phyloP scores from a whole-genome alignment of 1,140 invertebrate species.

The Trichonephila inaurata region DNA sequence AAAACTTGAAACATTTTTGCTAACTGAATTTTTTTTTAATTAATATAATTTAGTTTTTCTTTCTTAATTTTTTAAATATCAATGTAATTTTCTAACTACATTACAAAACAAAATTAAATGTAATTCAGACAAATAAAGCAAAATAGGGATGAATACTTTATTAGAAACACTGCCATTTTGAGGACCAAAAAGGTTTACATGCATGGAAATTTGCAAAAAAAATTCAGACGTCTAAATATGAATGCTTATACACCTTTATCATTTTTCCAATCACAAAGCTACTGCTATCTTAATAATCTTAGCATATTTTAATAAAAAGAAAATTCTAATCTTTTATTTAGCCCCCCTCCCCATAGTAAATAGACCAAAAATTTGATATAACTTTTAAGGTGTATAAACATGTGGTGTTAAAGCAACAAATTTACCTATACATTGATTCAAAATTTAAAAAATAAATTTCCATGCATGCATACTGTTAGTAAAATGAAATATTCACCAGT shows the following conservation, averaged over 20 bases:
- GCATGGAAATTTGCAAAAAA: background rate
- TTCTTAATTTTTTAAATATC: too few relatives aligned
- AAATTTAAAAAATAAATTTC: background rate
- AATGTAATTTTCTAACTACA: too few relatives aligned
- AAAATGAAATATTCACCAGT: conserved; percentile 82
- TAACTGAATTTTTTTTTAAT: too few relatives aligned
- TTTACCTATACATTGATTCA: background rate
- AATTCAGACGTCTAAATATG: background rate
- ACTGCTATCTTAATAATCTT: too few relatives aligned
- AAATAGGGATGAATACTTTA: background rate
- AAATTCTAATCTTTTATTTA: too few relatives aligned
- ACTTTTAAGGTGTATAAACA: background rate
- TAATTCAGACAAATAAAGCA: too few relatives aligned
- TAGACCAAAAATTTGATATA: background rate
- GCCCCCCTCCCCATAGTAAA: too few relatives aligned
- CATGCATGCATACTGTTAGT: conserved; percentile 52
- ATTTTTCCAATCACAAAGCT: too few relatives aligned
- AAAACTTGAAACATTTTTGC: background rate
- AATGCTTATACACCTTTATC: too few relatives aligned
- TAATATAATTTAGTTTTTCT: too few relatives aligned
- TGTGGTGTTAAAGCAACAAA: background rate
- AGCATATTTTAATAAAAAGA: too few relatives aligned
- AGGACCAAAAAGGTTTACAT: conserved; percentile 23
- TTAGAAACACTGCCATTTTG: conserved; percentile 15
- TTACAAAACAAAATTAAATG: too few relatives aligned